These are phyloP conservation scores for Myathropa florea DNA, from an alignment of 2,888 invertebrate genomes.

Conservation along the genomic window DNA sequence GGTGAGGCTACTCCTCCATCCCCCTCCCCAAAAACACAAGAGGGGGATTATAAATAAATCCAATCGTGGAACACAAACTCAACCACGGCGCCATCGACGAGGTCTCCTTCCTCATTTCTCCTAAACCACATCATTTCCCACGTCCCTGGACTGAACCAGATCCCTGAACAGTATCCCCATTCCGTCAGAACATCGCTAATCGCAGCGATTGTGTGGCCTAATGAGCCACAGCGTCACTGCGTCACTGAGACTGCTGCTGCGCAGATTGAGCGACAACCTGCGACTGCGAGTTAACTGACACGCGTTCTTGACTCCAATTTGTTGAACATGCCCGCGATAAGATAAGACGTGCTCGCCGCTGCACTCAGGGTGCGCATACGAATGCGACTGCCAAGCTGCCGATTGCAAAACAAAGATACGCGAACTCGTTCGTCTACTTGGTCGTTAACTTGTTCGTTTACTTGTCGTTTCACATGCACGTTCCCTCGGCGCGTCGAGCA, in stretches of 20 bases:
- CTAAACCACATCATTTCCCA: background rate
- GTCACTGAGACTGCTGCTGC: no score
- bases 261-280: background rate
- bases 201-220: no score
- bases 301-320: constrained; percentile 52
- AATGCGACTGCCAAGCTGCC: background rate
- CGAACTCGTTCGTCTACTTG: background rate
- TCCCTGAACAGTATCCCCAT: no score
- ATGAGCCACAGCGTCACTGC: no score
- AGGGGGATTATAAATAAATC: background rate
- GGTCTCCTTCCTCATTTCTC: no score
- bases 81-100: background rate
- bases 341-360: constrained; percentile 18
- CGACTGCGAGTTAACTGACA: background rate
- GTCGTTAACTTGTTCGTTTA: background rate
- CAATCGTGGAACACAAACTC: no score
- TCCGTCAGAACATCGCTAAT: no score
- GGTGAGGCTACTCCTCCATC: background rate
- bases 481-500: background rate
- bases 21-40: background rate
- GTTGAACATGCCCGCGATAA: constrained; percentile 59
- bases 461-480: background rate
- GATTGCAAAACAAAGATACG: background rate
- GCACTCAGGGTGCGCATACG: background rate
- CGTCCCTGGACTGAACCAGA: background rate